A percentile compares a stretch with the other conserved stretches of the same genome.
Conservation (phyloP, 2,113 vertebrate genomes). For the Heliornis fulica region DNA sequence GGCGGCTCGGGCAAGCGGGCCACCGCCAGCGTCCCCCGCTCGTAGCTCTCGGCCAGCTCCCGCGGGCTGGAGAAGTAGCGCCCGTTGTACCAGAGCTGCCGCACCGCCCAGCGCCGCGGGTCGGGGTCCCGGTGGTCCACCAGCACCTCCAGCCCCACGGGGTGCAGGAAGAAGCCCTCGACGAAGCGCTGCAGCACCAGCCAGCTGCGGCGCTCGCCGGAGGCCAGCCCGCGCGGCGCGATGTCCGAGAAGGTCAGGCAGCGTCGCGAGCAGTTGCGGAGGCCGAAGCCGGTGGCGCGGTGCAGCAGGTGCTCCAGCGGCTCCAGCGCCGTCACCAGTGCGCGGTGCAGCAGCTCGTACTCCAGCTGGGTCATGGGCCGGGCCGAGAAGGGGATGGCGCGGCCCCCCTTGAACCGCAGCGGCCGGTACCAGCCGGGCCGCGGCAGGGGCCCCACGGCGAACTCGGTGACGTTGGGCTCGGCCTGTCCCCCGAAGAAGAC, state of each 20-base stretch:
- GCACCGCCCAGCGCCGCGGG: slow-evolving; percentile 76
- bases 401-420: slow-evolving; percentile 34
- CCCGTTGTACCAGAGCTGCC: slow-evolving; percentile 86
- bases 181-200: slow-evolving; percentile 83
- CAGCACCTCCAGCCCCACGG: slow-evolving; percentile 86
- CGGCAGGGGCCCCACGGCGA: slow-evolving; percentile 82
- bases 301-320: slow-evolving; percentile 76
- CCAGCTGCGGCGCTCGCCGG: slow-evolving; percentile 85
- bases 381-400: slow-evolving; percentile 66
- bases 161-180: slow-evolving; percentile 89
- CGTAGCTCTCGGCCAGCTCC: slow-evolving; percentile 78
- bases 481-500: slow-evolving; percentile 83
- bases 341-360: slow-evolving; percentile 59
- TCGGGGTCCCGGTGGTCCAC: slow-evolving; percentile 80
- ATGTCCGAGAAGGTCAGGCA: slow-evolving; percentile 86
- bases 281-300: slow-evolving; percentile 78
- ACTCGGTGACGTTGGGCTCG: slow-evolving; percentile 84
- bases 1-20: slow-evolving; percentile 59
- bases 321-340: slow-evolving; percentile 40
- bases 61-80: slow-evolving; percentile 77
- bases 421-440: slow-evolving; percentile 65
- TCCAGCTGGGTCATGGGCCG: slow-evolving; percentile 77
- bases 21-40: slow-evolving; percentile 59
- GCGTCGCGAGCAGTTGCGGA: slow-evolving; percentile 70
- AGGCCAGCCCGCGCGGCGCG: slow-evolving; percentile 80